Percentiles rank a stretch among this genome's conserved stretches.
Evolutionary conservation across 2,113 vertebrate species (phyloP).

Genomic region (Camelus dromedarius): DNA sequence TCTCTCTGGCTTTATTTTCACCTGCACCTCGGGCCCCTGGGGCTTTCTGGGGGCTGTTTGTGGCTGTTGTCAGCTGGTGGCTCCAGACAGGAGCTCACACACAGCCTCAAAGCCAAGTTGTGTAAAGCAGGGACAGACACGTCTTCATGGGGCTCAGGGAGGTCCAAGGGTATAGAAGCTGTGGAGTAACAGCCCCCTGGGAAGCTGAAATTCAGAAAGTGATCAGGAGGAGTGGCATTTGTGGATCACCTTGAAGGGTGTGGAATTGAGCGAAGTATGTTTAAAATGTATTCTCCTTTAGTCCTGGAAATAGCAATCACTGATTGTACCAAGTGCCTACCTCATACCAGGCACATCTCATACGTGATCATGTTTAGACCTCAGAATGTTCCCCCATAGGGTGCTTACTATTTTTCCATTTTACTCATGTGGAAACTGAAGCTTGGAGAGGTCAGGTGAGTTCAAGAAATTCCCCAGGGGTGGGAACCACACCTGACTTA

Average conservation of each 20-base stretch:
- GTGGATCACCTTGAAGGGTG: neutral
- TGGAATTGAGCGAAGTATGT: neutral
- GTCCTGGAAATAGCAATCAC: neutral
- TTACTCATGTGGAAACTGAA: neutral
- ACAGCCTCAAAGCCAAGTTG: neutral
- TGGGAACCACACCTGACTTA: neutral
- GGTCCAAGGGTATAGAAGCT: neutral
- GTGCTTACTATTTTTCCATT: neutral
- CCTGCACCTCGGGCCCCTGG: neutral
- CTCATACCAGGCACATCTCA: rapidly evolving
- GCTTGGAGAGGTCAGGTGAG: neutral
- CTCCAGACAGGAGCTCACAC: neutral
- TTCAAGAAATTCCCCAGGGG: neutral
- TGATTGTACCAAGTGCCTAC: neutral
- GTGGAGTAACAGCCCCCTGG: no score
- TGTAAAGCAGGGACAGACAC: neutral
- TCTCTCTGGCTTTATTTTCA: neutral
- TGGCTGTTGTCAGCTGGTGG: neutral
- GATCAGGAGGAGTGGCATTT: neutral
- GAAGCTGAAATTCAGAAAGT: neutral
- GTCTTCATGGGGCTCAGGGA: neutral
- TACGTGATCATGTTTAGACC: neutral
- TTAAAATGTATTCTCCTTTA: neutral
- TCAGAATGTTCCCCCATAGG: neutral
- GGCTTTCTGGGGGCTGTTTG: neutral